Evolutionary conservation across 2,888 invertebrate species (phyloP).

Genomic region (Torymus aiolomorphi): DNA sequence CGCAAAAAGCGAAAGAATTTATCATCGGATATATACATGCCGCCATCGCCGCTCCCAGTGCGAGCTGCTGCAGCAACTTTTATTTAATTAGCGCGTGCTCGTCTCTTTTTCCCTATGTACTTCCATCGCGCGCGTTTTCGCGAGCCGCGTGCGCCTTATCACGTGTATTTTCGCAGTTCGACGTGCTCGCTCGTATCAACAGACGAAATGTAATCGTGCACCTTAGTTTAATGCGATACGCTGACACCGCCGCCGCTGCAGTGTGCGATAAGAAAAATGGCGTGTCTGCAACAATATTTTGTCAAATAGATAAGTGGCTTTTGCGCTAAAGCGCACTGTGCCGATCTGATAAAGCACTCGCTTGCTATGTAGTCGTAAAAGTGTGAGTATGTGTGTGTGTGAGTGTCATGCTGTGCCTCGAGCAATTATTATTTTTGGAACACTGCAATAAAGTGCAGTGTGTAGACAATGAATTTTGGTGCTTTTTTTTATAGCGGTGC

Average conservation of each 20-base stretch:
- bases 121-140: not conserved
- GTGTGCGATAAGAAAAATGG: conserved; percentile 42
- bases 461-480: too few relatives aligned
- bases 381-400: conserved; percentile 14
- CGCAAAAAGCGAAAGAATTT: conserved; percentile 5
- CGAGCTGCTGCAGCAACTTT: not conserved
- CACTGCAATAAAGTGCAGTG: too few relatives aligned
- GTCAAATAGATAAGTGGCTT: conserved; percentile 36
- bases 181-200: conserved; percentile 40
- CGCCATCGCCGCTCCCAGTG: too few relatives aligned
- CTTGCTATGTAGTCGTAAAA: not conserved
- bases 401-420: too few relatives aligned
- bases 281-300: conserved; percentile 44
- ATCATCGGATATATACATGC: not conserved
- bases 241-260: conserved; percentile 2
- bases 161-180: conserved; percentile 35
- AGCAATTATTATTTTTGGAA: too few relatives aligned
- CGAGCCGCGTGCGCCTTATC: conserved; percentile 37
- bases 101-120: not conserved
- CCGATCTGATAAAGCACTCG: conserved; percentile 14
- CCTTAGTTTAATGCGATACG: conserved; percentile 47
- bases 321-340: conserved; percentile 3
- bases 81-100: conserved; percentile 22
- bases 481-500: too few relatives aligned
- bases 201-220: conserved; percentile 44